Conservation (phyloP, 2,888 invertebrate genomes). For the Dastarcus helophoroides region DNA sequence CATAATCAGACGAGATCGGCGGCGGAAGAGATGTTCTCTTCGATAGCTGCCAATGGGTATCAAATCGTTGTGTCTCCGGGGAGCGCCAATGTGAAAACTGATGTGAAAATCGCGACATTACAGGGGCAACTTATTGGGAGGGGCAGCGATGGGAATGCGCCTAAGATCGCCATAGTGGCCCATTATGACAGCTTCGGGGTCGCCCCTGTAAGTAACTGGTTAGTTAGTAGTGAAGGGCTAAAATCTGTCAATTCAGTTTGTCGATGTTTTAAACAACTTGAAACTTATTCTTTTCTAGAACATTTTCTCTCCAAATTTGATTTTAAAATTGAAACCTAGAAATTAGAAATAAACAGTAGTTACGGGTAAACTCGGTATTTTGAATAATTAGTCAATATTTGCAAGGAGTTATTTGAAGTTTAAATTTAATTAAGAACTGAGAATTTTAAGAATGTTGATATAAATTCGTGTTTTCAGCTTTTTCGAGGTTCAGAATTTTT, state of each 20-base stretch:
- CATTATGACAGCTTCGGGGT: constrained; percentile 88
- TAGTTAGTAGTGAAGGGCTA: too few relatives aligned
- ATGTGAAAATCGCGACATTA: constrained; percentile 76
- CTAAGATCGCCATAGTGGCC: constrained; percentile 83
- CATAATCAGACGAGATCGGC: constrained; percentile 68
- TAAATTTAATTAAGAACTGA: too few relatives aligned
- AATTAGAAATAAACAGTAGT: too few relatives aligned
- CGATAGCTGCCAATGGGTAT: constrained; percentile 90
- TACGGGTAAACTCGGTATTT: too few relatives aligned
- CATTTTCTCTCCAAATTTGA: constrained; percentile 1
- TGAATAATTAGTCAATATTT: too few relatives aligned
- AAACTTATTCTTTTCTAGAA: too few relatives aligned
- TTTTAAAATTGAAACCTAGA: background rate
- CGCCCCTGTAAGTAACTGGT: constrained; percentile 83
- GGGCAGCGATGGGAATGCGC: constrained; percentile 46
- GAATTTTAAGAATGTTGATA: too few relatives aligned
- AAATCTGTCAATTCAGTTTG: too few relatives aligned
- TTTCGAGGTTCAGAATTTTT: too few relatives aligned
- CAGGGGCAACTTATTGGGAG: constrained; percentile 74
- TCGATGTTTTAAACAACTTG: too few relatives aligned
- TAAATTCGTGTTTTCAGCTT: too few relatives aligned
- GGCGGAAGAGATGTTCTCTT: constrained; percentile 69
- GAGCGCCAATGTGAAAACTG: constrained; percentile 57
- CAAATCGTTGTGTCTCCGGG: constrained; percentile 77
- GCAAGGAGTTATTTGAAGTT: too few relatives aligned